Percentiles rank a stretch among this genome's conserved stretches.
These are phyloP conservation scores for Ancistrus triradiatus DNA, from an alignment of 2,113 vertebrate genomes.

Conservation along the genomic window DNA sequence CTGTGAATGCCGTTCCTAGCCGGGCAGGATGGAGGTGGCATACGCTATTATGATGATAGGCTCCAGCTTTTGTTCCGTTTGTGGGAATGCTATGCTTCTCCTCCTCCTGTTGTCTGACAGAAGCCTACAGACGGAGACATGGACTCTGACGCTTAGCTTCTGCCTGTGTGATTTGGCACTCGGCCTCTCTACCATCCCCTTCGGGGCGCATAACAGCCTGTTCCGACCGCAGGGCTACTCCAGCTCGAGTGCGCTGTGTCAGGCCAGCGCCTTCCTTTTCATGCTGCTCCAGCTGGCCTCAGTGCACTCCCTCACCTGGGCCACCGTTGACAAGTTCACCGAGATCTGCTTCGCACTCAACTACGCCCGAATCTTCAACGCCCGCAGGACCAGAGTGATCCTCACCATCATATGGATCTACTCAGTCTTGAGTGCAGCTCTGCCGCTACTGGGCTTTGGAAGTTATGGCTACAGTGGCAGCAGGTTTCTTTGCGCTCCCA, in stretches of 20 bases:
- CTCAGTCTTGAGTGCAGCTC: constrained; percentile 49
- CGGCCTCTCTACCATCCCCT: constrained; percentile 57
- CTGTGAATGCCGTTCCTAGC: constrained; percentile 2
- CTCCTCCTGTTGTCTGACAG: constrained; percentile 58
- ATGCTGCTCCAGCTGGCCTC: constrained; percentile 67
- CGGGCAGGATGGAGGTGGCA: constrained; percentile 46
- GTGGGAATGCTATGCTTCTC: constrained; percentile 62
- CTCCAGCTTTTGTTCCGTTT: constrained; percentile 52
- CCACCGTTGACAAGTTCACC: constrained; percentile 60
- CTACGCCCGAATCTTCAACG: constrained; percentile 59
- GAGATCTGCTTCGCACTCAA: constrained; percentile 70
- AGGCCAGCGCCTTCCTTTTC: constrained; percentile 61
- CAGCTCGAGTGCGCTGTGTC: constrained; percentile 51
- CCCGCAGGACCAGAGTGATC: constrained; percentile 42
- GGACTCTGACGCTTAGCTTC: constrained; percentile 60
- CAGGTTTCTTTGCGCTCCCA: constrained; percentile 58
- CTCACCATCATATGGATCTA: constrained; percentile 60
- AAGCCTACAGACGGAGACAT: constrained; percentile 56
- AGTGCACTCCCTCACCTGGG: constrained; percentile 63
- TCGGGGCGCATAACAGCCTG: constrained; percentile 57
- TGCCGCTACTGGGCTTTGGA: constrained; percentile 67
- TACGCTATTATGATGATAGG: constrained; percentile 53
- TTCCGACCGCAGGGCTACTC: constrained; percentile 21
- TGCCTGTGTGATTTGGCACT: constrained; percentile 65
- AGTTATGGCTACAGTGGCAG: constrained; percentile 58